Evolutionary conservation across 2,113 vertebrate genomes (phyloP).

Genomic region (Salvelinus alpinus): DNA sequence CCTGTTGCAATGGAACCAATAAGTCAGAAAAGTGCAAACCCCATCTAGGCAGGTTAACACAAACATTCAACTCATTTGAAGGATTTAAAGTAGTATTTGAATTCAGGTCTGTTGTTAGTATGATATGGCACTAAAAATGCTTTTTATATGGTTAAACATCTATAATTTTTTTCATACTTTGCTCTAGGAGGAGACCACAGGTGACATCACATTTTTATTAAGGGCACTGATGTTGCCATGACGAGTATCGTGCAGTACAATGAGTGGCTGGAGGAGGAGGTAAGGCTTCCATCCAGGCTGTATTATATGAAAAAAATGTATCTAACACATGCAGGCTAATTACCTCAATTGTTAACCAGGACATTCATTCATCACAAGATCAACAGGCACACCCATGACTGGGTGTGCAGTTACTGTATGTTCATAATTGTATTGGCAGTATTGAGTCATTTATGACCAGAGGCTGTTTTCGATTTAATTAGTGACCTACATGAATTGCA

Average conservation of each 20-base stretch:
- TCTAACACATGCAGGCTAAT: not conserved
- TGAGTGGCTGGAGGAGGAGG: slow-evolving; percentile 97
- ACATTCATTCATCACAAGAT: slow-evolving; percentile 34
- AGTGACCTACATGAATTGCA: slow-evolving; percentile 73
- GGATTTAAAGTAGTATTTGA: not conserved
- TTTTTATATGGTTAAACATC: too few relatives aligned
- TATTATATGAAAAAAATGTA: not conserved
- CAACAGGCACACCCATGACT: slow-evolving; percentile 46
- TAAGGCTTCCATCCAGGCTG: slow-evolving; percentile 56
- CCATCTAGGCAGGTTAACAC: too few relatives aligned
- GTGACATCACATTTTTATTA: slow-evolving; percentile 97
- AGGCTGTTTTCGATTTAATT: slow-evolving; percentile 73
- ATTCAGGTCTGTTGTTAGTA: not conserved
- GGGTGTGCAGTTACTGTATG: slow-evolving; percentile 60
- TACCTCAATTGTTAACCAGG: slow-evolving; percentile 32
- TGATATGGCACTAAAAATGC: too few relatives aligned
- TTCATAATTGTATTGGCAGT: slow-evolving; percentile 85
- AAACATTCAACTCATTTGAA: too few relatives aligned
- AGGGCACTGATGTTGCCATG: slow-evolving; percentile 96
- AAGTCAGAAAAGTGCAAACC: too few relatives aligned
- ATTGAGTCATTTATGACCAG: slow-evolving; percentile 76
- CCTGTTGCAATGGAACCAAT: too few relatives aligned
- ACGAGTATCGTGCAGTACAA: slow-evolving; percentile 95
- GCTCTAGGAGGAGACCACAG: slow-evolving; percentile 87
- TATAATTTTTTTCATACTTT: not conserved